Base-by-base conservation (phyloP, 2,797 vertebrate genomes). In the Cossypha caffra region DNA sequence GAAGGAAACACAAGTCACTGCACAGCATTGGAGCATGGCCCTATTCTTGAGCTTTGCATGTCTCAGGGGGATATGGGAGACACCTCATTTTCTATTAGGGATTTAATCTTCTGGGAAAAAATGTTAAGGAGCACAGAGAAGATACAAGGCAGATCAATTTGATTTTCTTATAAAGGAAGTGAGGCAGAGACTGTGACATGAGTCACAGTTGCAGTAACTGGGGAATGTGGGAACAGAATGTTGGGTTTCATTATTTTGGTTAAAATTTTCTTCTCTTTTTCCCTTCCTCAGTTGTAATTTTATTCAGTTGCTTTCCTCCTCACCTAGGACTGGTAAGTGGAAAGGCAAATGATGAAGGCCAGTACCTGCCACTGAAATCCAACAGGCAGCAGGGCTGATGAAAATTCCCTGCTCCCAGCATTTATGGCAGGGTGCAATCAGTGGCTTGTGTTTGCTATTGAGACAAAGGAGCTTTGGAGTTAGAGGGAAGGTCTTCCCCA, bases 401-500 rank as follows among this genome's bases (percentile, higher is more conserved):
- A 96, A 97, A 97, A 97, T 93, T 97, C 97, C 94, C 94, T 96
- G 88, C 89, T 95, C 85, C 57, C 93, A 94, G 62, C 69, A 83
- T 98, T 98, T 98, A 98, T 97, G 95, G 64, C 90, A 88, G 80
- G 86, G 82, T 93, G 83, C 96, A 97, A 96, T 97, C 58, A 35
- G 64, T 90, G 95, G 92, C 66, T 92, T 91, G 83, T 97, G 96
- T 98, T 98, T 98, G 95, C 95, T 98, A 52, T 96, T 97, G 95
- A 98, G 98, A 98, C 96, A 98, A 96, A 97, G 94, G 72, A 97
- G 95, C 96, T 97, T 97, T 96, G 96, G 97, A 97, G 95, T 96
- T 81, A 96, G 86, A 97, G 93, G 95, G 89, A 97, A 97, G 96
- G 83, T 86, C 93, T 97, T 98, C 97, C 95, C 95, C 79, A 87